phyloP scores from a whole-genome alignment of 23 tunicate genomes.

The Clavelina lepadiformis region DNA sequence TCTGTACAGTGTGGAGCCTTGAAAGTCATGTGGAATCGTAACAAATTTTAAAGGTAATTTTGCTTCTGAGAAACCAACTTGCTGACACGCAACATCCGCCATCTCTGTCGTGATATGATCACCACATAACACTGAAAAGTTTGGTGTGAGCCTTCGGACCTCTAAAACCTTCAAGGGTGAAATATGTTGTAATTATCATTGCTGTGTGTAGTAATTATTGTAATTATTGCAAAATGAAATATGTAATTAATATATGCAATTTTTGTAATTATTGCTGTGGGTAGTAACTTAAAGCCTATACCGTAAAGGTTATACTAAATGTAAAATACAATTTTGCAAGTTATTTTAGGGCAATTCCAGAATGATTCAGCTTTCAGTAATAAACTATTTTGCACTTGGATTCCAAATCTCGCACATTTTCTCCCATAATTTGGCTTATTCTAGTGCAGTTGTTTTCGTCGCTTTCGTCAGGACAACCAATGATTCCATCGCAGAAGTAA shows the following conservation, averaged over 20 bases:
- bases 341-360: too few species aligned
- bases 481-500: conserved; percentile 73
- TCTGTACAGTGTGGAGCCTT: conserved; percentile 6
- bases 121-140: conserved; percentile 49
- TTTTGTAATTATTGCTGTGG: too few species aligned
- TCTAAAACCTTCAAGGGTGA: conserved; percentile 72
- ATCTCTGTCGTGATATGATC: conserved; percentile 46
- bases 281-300: too few species aligned
- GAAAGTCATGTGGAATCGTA: neutral
- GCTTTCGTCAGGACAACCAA: conserved; percentile 70
- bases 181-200: too few species aligned
- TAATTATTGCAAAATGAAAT: too few species aligned
- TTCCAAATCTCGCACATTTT: conserved; percentile 16
- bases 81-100: conserved; percentile 55
- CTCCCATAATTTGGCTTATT: conserved; percentile 15
- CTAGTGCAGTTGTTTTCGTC: conserved; percentile 73
- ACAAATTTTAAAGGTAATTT: conserved; percentile 20
- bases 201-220: too few species aligned
- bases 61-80: conserved; percentile 40
- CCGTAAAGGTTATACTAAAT: too few species aligned
- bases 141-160: conserved; percentile 27
- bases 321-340: too few species aligned
- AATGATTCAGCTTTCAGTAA: too few species aligned
- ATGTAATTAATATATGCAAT: too few species aligned
- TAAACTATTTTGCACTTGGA: neutral